Evolutionary conservation across 2,888 invertebrate species (phyloP), one percentile per base, ranked within the genome.

Genomic region (Pyrrhosoma nymphula): DNA sequence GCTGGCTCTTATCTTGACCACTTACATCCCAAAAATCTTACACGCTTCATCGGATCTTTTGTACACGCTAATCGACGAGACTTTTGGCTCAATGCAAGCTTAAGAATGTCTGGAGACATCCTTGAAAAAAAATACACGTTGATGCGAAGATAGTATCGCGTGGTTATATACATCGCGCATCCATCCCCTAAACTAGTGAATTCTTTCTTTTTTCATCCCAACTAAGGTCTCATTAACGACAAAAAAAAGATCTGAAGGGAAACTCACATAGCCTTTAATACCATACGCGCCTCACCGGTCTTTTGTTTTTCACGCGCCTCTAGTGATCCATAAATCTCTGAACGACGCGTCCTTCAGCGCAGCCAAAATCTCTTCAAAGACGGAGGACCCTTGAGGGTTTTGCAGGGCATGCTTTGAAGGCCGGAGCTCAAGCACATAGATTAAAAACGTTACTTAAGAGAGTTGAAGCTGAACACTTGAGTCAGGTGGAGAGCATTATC

Each of bases 251-350:
- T 56, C 8, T 14, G 1, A 14, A 23, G 56, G 69, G n/a, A 75
- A 63, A 35, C 63, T 26, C 26, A 47, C 23, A 60, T 3, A 39
- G 60, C 4, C 35, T 8, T 30, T 47, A 30, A 30, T 4, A 47
- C 23, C n/a, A 8, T 93, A 47, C 26, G 35, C 8, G 26, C 0
- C 47, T 39, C 35, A 20, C 39, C 23, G 10, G 2, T 60, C 18
- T 18, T 16, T 35, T 10, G 30, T 30, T 23, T 39, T 69, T 60
- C 39, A 60, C 23, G 26, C 18, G 90, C 30, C n/a, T 82, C 55
- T 56, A 35, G 56, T 63, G 75, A 69, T 93, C 93, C 56, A 93
- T 55, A 93, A 91, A 69, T 93, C 69, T 93, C 47, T n/a, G n/a
- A 93, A 39, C 47, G 93, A 55, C 47, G 55, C 69, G 69, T 35